Percentiles rank a stretch among this genome's conserved stretches.
Conservation (phyloP, 2,888 invertebrate species). For the Pandemis cinnamomeana region DNA sequence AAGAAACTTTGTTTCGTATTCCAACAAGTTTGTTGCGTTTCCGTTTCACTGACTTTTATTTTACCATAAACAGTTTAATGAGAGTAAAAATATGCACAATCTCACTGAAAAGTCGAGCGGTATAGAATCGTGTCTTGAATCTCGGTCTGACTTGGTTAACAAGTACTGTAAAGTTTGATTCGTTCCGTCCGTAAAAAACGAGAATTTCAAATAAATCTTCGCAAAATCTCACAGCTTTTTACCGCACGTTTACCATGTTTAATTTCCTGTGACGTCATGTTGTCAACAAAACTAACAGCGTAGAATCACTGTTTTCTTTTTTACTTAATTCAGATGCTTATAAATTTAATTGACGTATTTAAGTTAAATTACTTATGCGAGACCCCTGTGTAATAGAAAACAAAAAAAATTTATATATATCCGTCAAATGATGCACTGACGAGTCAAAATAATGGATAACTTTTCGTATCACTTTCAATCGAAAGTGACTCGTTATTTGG, state of each 20-base stretch:
- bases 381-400: too few relatives aligned
- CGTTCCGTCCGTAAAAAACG: neutral
- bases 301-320: too few relatives aligned
- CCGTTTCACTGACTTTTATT: conserved; percentile 19
- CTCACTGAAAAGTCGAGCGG: neutral
- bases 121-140: neutral
- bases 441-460: too few relatives aligned
- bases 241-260: neutral
- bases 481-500: too few relatives aligned
- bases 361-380: too few relatives aligned
- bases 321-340: too few relatives aligned
- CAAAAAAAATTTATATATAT: too few relatives aligned
- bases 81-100: neutral
- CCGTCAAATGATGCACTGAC: too few relatives aligned
- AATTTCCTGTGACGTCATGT: neutral
- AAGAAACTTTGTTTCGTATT: conserved; percentile 14
- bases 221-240: neutral
- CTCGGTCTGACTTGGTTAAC: neutral
- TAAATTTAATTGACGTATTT: too few relatives aligned
- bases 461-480: too few relatives aligned
- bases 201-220: neutral
- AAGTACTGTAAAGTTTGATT: neutral
- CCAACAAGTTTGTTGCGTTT: conserved; percentile 11
- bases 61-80: neutral
- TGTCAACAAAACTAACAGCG: too few relatives aligned